Conservation (phyloP, 2,888 invertebrate genomes). For the Allolobophora icterica region DNA sequence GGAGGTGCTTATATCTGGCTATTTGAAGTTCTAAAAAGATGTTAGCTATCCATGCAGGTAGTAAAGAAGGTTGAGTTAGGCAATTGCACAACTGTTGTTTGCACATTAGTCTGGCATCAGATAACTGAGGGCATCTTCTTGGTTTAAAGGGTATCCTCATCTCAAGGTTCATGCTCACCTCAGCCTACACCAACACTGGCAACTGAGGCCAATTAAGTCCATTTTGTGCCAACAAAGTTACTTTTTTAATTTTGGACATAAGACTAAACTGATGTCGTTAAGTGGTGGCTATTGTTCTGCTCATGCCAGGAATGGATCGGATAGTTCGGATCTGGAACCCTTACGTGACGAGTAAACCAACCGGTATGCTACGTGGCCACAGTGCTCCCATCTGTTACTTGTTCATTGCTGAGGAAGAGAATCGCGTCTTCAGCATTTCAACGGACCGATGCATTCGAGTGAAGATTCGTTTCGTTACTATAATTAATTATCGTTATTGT, state of each 20-base stretch:
- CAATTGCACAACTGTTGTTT: not conserved
- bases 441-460: slow-evolving; percentile 65
- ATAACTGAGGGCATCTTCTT: not conserved
- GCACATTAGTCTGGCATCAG: not conserved
- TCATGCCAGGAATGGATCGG: slow-evolving; percentile 62
- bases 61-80: not conserved
- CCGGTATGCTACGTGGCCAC: slow-evolving; percentile 64
- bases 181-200: not conserved
- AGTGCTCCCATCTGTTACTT: slow-evolving; percentile 64
- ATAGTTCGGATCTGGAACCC: slow-evolving; percentile 66
- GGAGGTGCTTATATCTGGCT: too few species aligned
- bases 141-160: not conserved
- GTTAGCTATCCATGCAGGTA: not conserved
- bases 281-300: not conserved
- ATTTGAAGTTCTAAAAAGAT: too few species aligned
- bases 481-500: not conserved
- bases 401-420: slow-evolving; percentile 64
- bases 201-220: too few species aligned
- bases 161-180: not conserved
- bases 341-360: slow-evolving; percentile 64
- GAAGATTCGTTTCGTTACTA: slow-evolving; percentile 26
- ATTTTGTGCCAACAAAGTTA: too few species aligned
- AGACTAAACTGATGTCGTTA: too few species aligned
- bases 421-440: slow-evolving; percentile 64
- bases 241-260: too few species aligned